Conservation (phyloP, 2,888 invertebrate genomes). For the Parnassius orleans region DNA sequence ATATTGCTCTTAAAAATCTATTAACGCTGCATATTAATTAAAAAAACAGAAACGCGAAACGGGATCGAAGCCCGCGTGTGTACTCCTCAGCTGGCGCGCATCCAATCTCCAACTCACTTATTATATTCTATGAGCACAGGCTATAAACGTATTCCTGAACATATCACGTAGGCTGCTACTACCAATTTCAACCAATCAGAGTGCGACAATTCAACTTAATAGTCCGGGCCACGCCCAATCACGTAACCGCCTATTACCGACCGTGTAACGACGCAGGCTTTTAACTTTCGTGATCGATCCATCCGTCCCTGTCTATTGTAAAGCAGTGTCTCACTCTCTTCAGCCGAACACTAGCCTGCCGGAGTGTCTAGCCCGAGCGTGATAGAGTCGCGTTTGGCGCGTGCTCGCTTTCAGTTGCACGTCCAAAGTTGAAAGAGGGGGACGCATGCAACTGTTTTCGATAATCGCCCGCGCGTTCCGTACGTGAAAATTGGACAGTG, state of each 20-base stretch:
- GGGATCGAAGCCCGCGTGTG: slow-evolving; percentile 64
- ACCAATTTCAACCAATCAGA: slow-evolving; percentile 81
- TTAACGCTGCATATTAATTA: slow-evolving; percentile 70
- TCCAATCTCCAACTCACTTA: slow-evolving; percentile 77
- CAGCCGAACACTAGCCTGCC: slow-evolving; percentile 53
- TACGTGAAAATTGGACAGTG: slow-evolving; percentile 80
- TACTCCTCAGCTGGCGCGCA: slow-evolving; percentile 64
- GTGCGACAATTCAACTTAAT: slow-evolving; percentile 79
- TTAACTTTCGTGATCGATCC: slow-evolving; percentile 77
- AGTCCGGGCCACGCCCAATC: slow-evolving; percentile 78
- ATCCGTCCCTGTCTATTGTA: slow-evolving; percentile 50
- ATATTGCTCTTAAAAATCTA: slow-evolving; percentile 45
- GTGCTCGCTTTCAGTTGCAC: slow-evolving; percentile 78
- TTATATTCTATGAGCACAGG: slow-evolving; percentile 78
- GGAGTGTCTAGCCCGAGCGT: slow-evolving; percentile 65
- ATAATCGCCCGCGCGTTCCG: slow-evolving; percentile 80
- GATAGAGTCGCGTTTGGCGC: slow-evolving; percentile 79
- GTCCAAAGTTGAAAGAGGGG: slow-evolving; percentile 77
- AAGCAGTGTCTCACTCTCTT: slow-evolving; percentile 55
- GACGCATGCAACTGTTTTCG: slow-evolving; percentile 80
- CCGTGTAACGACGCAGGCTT: slow-evolving; percentile 80
- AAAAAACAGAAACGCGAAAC: slow-evolving; percentile 67
- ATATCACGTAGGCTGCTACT: slow-evolving; percentile 79
- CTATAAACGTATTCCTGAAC: slow-evolving; percentile 80
- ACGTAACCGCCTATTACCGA: slow-evolving; percentile 81